Base-by-base conservation (phyloP, 2,888 invertebrate genomes). In the Disparrhopalites patrizii region DNA sequence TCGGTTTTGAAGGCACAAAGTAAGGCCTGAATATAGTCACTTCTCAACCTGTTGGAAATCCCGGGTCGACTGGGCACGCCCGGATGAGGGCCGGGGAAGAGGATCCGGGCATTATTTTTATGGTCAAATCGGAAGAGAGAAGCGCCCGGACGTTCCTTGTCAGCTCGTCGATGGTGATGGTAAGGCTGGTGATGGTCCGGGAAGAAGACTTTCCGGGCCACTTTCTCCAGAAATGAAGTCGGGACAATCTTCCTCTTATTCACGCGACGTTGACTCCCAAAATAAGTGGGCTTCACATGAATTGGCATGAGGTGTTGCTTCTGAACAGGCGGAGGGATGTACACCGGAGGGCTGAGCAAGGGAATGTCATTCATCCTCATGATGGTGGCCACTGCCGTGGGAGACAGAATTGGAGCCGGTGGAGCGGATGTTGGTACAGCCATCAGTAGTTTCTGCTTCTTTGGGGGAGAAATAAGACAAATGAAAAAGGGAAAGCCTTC, bases 201-300 rank as follows among this genome's bases (percentile, higher is more conserved):
- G n/a, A 43, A 43, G 20, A 43, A 43, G 5, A 43, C 43, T 43
- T 43, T 43, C n/a, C 43, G 43, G 20, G 43, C 43, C n/a, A 43
- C n/a, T 43, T 43, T 43, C 43, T 43, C n/a, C 15, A 43, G 43
- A n/a, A 43, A 43, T 20, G 20, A 43, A 20, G n/a, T 43, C 7
- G 43, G 43, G 43, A 43, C 20, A 18, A 43, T 43, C 20, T 43
- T 43, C n/a, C n/a, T 5, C 8, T 5, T 43, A 43, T 5, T 5
- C 20, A 4, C n/a, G 20, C 8, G 43, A 18, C 43, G 15, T 10
- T n/a, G 7, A 10, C 20, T n/a, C n/a, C n/a, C n/a, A n/a, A n/a
- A n/a, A n/a, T n/a, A n/a, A n/a, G n/a, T n/a, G n/a, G n/a, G n/a
- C n/a, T n/a, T n/a, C n/a, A n/a, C n/a, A n/a, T n/a, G n/a, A n/a